These are phyloP conservation scores for Eudemis profundana DNA, from an alignment of 2,888 invertebrate genomes.

Conservation along the genomic window DNA sequence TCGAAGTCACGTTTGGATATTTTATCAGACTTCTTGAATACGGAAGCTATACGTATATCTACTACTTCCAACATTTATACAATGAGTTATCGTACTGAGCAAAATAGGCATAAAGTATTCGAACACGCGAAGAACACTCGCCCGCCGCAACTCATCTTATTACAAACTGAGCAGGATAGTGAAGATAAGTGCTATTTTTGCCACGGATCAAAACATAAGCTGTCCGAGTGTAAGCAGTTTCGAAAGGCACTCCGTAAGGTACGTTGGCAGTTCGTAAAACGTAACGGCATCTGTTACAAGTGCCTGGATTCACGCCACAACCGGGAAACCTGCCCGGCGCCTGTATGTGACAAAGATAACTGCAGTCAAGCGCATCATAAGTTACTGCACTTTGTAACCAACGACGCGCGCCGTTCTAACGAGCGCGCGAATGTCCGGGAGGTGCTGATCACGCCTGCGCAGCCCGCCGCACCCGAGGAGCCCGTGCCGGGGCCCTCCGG, in stretches of 20 bases:
- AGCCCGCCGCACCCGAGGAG: neutral
- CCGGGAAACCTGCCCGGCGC: constrained; percentile 46
- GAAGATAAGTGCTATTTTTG: constrained; percentile 43
- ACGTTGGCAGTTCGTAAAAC: constrained; percentile 45
- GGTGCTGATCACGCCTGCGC: neutral
- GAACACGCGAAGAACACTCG: constrained; percentile 19
- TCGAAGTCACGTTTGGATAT: constrained; percentile 45
- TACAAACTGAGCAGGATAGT: constrained; percentile 29
- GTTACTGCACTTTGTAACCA: constrained; percentile 36
- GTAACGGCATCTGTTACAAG: constrained; percentile 45
- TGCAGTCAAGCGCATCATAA: constrained; percentile 40
- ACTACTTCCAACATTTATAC: constrained; percentile 31
- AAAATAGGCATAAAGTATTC: neutral
- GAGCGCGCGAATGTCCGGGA: neutral
- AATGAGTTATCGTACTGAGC: constrained; percentile 11
- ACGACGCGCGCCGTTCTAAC: constrained; percentile 25
- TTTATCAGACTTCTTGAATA: constrained; percentile 47
- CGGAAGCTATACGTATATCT: constrained; percentile 47
- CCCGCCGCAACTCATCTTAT: constrained; percentile 43
- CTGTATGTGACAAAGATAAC: constrained; percentile 46
- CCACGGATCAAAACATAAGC: constrained; percentile 36
- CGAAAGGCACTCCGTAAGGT: constrained; percentile 47
- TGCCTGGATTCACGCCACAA: constrained; percentile 47
- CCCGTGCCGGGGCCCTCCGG: neutral
- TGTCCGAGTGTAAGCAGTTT: constrained; percentile 46